Percentiles rank a stretch among this genome's conserved stretches.
These are phyloP conservation scores for Saccostrea echinata DNA, from an alignment of 1,140 invertebrate species.

Conservation along the genomic window DNA sequence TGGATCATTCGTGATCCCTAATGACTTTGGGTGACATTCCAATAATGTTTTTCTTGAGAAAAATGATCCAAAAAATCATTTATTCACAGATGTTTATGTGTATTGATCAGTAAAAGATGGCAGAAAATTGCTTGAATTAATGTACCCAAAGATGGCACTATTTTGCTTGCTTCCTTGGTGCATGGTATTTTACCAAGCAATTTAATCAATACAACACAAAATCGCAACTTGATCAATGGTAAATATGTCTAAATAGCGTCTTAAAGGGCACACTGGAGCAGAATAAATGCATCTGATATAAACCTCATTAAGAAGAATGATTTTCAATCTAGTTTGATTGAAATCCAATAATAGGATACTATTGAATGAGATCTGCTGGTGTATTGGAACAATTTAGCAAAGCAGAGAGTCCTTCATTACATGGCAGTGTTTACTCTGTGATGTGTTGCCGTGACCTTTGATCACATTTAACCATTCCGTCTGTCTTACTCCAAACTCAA, in stretches of 20 bases:
- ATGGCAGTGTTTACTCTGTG: background rate
- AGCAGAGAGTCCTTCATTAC: background rate
- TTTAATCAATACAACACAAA: conserved; percentile 30
- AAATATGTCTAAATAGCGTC: conserved; percentile 18
- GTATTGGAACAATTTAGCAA: conserved; percentile 10
- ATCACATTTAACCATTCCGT: background rate
- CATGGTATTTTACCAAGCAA: background rate
- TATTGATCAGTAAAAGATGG: background rate
- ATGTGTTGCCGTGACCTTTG: background rate
- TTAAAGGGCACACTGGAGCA: conserved; percentile 35
- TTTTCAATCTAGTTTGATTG: conserved; percentile 28
- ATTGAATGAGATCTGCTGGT: conserved; percentile 10
- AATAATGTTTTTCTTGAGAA: conserved; percentile 28
- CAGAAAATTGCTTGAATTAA: conserved; percentile 31
- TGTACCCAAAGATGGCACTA: background rate
- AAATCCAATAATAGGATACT: conserved; percentile 35
- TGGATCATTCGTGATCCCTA: conserved; percentile 1
- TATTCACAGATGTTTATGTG: conserved; percentile 16
- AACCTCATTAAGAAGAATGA: conserved; percentile 25
- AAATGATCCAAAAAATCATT: conserved; percentile 21
- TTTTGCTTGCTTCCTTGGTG: background rate
- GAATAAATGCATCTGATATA: conserved; percentile 34
- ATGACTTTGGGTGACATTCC: background rate
- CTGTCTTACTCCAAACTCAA: background rate
- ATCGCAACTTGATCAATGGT: conserved; percentile 25